These are phyloP conservation scores for Halesus radiatus DNA, from an alignment of 1,140 invertebrate species.

Conservation along the genomic window DNA sequence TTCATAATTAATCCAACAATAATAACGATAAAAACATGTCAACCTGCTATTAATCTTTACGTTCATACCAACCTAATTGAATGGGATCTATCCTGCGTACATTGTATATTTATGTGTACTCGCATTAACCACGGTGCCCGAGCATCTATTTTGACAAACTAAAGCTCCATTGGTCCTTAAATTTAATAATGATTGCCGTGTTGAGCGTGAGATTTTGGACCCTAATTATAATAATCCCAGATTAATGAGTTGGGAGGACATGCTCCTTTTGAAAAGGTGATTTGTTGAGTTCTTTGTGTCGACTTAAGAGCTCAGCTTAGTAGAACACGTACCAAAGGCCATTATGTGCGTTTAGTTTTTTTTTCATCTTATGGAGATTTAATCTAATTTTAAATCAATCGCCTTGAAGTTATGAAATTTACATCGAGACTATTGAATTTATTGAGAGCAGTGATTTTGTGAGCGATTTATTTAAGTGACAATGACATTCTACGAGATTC, in stretches of 20 bases:
- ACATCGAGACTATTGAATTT: not conserved
- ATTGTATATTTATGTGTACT: not conserved
- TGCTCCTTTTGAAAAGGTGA: conserved; percentile 16
- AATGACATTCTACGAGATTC: too few species aligned
- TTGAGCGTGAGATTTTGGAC: not conserved
- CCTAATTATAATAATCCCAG: conserved; percentile 50
- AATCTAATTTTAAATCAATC: not conserved
- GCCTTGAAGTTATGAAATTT: not conserved
- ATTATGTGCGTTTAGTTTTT: too few species aligned
- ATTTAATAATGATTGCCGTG: conserved; percentile 5
- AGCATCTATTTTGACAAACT: conserved; percentile 1
- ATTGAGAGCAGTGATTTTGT: too few species aligned
- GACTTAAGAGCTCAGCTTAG: not conserved
- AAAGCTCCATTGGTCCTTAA: not conserved
- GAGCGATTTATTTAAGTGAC: too few species aligned
- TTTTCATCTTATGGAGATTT: too few species aligned
- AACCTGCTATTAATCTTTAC: too few species aligned
- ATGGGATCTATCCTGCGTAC: not conserved
- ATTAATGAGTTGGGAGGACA: conserved; percentile 40
- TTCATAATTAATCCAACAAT: too few species aligned
- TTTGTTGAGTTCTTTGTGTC: conserved; percentile 23
- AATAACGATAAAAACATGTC: too few species aligned
- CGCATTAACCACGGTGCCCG: not conserved
- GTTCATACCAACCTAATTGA: too few species aligned
- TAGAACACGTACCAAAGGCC: too few species aligned